Conservation (phyloP, 1,140 invertebrate genomes). For the Oreohelix idahoensis region DNA sequence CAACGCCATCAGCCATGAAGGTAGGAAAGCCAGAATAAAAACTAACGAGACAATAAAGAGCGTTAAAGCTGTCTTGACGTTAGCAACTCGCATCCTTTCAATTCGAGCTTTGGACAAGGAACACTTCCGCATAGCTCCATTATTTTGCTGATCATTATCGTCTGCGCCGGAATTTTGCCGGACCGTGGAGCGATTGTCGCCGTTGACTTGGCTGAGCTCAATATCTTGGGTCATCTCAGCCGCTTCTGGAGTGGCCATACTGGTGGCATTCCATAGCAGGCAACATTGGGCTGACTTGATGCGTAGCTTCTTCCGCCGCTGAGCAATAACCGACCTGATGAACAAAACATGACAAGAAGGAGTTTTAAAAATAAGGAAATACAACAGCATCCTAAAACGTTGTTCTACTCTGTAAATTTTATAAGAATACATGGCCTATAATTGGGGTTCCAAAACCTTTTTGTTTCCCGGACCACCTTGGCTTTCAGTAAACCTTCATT, state of each 20-base stretch:
- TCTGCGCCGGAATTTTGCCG: constrained; percentile 25
- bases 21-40: constrained; percentile 67
- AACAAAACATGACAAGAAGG: background rate
- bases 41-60: constrained; percentile 68
- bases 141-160: constrained; percentile 21
- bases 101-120: constrained; percentile 43
- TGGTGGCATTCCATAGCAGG: constrained; percentile 44
- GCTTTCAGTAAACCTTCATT: too few species aligned
- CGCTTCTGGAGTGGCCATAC: constrained; percentile 33
- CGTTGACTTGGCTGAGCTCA: constrained; percentile 51
- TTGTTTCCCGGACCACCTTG: too few species aligned
- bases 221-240: constrained; percentile 46
- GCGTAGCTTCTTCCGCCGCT: constrained; percentile 47
- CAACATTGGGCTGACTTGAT: constrained; percentile 49
- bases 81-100: constrained; percentile 56
- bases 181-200: constrained; percentile 29
- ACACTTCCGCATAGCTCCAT: constrained; percentile 34
- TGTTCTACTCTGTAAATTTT: too few species aligned
- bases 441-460: too few species aligned
- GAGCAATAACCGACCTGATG: constrained; percentile 47
- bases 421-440: too few species aligned
- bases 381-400: too few species aligned
- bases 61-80: constrained; percentile 70
- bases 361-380: too few species aligned
- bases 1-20: constrained; percentile 65